Conservation (phyloP, 2,113 vertebrate species). For the Microtus oregoni region DNA sequence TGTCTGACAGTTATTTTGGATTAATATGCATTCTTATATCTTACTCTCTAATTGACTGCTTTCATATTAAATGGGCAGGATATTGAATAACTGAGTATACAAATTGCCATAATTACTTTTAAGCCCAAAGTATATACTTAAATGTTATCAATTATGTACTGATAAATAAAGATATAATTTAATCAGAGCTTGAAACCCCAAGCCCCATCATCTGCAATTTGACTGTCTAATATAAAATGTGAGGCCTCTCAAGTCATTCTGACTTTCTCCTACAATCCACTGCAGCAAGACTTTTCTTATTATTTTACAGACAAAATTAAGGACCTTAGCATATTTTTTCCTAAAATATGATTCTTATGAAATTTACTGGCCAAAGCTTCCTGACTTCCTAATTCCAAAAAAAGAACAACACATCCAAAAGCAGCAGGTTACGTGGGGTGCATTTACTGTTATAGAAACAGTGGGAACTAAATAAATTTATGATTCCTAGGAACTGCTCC, state of each 20-base stretch:
- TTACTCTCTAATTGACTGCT: constrained; percentile 9
- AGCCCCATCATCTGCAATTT: constrained; percentile 12
- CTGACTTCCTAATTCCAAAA: background rate
- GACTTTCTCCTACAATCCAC: background rate
- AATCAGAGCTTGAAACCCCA: background rate
- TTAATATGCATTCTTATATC: constrained; percentile 6
- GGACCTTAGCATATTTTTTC: background rate
- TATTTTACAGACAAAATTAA: background rate
- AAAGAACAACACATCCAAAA: background rate
- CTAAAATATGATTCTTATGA: background rate
- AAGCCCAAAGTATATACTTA: constrained; percentile 45
- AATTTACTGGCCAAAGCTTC: background rate
- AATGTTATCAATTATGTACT: background rate
- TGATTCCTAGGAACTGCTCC: background rate
- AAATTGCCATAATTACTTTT: constrained; percentile 4
- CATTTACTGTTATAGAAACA: background rate
- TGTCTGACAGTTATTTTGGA: background rate
- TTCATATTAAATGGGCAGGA: constrained; percentile 23
- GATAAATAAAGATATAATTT: background rate
- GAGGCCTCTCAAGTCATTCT: background rate
- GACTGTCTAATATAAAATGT: background rate
- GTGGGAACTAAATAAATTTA: background rate
- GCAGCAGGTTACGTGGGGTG: rapidly evolving
- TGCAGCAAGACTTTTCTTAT: background rate
- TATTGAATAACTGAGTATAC: background rate